These are phyloP conservation scores for Aphelocoma californica DNA, from an alignment of 2,797 vertebrate genomes.

Conservation along the genomic window DNA sequence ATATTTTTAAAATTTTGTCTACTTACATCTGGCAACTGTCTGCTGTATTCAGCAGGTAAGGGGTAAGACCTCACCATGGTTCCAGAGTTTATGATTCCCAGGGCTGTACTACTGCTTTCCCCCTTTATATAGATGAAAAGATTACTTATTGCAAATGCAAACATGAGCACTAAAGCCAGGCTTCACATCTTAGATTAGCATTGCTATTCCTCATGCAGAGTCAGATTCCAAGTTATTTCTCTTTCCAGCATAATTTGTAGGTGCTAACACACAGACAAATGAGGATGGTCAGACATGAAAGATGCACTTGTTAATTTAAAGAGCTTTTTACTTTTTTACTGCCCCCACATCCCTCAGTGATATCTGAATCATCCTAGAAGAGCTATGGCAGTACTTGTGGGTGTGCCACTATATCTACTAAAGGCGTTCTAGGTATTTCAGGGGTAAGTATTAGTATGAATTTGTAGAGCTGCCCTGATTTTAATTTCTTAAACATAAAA, in stretches of 20 bases:
- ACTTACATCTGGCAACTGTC: neutral
- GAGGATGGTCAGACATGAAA: neutral
- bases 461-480: neutral
- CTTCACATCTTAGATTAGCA: neutral
- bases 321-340: neutral
- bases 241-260: neutral
- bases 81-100: neutral
- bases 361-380: neutral
- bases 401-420: neutral
- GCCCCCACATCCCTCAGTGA: neutral
- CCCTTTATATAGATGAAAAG: neutral
- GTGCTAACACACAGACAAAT: neutral
- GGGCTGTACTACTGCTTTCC: neutral
- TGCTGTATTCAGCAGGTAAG: neutral
- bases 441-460: neutral
- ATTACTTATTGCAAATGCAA: neutral
- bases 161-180: neutral
- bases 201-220: neutral
- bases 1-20: neutral
- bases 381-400: neutral
- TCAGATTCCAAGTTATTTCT: neutral
- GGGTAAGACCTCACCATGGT: neutral
- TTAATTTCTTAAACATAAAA: slow-evolving; percentile 7
- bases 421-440: neutral
- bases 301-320: neutral